Base-by-base conservation (phyloP, 2,888 invertebrate species). In the Glaucopsyche alexis region DNA sequence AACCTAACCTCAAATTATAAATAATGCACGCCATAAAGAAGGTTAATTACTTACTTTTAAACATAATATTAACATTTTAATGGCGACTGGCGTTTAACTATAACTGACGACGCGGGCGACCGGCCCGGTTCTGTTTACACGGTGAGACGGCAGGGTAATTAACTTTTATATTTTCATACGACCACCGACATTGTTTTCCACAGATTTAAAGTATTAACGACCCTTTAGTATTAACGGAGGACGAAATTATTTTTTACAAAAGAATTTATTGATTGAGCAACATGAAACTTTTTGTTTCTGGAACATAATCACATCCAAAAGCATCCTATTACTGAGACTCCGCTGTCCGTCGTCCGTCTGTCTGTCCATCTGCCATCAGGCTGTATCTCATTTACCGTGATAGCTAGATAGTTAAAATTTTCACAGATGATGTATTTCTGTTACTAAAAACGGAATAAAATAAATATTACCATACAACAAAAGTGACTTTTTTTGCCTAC, bases 101-200 rank as follows among this genome's bases (percentile, higher is more conserved):
- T 29, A 29, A 55, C 55, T 55, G 55, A 72, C 87, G 76, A 81
- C 84, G 84, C 84, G 85, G 87, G 88, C 86, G 88, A 87, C 84
- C 84, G 29, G 29, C 1, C 29, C 1, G 3, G 79, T 73, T 80
- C 77, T 85, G 87, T 87, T 87, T 88, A 87, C 87, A 82, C 79
- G 80, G 79, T 16, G 72, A 64, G 16, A 78, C 75, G 73, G 79
- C 77, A 74, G 76, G 79, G 83, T 84, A 85, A 86, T 87, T 86
- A 87, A 86, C 83, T 82, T 84, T 85, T 86, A 47, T 84, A 84
- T 86, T 85, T 83, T 76, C 73, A 75, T 75, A 74, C 73, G 76
- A 73, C 73, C 74, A 75, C 72, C 74, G 73, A 72, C 73, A 65
- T 71, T 47, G 71, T 76, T 76, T 76, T 74, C 74, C 74, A 74